phyloP scores from a whole-genome alignment of 2,113 vertebrate species.

The Neomonachus schauinslandi region DNA sequence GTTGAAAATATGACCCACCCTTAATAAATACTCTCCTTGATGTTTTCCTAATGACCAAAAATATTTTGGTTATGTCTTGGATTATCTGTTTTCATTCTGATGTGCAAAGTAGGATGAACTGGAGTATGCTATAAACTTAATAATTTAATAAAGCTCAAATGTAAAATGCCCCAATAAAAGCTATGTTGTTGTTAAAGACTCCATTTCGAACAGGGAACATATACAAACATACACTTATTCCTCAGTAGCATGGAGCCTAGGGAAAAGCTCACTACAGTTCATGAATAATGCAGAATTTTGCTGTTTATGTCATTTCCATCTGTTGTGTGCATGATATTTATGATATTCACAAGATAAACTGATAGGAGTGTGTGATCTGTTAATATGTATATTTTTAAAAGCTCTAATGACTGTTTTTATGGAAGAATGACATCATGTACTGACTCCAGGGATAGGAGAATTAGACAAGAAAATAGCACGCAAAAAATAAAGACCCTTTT shows the following conservation, averaged over 20 bases:
- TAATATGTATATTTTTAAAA: conserved; percentile 70
- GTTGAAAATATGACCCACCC: not conserved
- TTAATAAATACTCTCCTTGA: not conserved
- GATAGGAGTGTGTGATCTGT: conserved; percentile 65
- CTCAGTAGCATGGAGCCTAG: not conserved
- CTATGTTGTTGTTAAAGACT: not conserved
- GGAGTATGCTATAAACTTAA: not conserved
- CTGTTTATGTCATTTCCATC: conserved; percentile 76
- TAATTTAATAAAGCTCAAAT: not conserved
- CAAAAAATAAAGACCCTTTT: not conserved
- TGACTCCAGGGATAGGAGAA: not conserved
- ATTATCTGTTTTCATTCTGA: not conserved
- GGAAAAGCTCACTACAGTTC: conserved; percentile 4
- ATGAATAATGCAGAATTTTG: conserved; percentile 77
- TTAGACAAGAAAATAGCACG: conserved; percentile 46
- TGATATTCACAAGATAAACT: conserved; percentile 72
- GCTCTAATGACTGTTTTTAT: conserved; percentile 47
- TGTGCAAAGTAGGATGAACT: not conserved
- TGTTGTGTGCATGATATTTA: not conserved
- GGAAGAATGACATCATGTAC: not conserved
- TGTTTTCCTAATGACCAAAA: not conserved
- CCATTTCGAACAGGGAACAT: not conserved
- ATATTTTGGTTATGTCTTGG: conserved; percentile 13
- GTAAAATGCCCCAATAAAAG: not conserved
- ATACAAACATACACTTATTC: not conserved